These are phyloP conservation scores for Heliconius hortense DNA, from an alignment of 2,888 invertebrate genomes.

Conservation along the genomic window DNA sequence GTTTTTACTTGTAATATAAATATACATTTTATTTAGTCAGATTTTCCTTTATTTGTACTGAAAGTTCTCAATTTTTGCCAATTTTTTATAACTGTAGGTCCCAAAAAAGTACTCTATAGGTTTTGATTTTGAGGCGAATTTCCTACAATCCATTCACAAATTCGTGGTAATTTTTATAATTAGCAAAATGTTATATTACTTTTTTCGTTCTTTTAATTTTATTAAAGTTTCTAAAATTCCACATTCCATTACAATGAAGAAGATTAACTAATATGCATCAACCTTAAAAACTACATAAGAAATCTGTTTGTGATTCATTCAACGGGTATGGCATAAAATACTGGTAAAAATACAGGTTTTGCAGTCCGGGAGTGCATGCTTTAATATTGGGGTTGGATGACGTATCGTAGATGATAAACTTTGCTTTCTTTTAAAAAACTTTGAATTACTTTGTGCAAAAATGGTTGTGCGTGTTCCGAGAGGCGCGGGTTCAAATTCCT, in stretches of 20 bases:
- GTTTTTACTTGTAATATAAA: too few species aligned
- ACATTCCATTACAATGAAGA: neutral
- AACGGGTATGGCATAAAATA: neutral
- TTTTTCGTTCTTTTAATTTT: neutral
- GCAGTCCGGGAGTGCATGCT: neutral
- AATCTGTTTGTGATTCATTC: conserved; percentile 14
- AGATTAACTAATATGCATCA: neutral
- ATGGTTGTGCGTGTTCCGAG: neutral
- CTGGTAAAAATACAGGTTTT: conserved; percentile 17
- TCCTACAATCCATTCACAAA: too few species aligned
- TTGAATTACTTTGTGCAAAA: neutral
- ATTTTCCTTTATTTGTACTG: too few species aligned
- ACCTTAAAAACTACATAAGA: conserved; percentile 2
- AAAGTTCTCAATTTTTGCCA: too few species aligned
- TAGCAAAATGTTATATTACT: neutral
- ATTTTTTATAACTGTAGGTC: too few species aligned
- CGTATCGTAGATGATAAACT: neutral
- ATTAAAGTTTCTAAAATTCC: neutral
- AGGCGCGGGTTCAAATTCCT: too few species aligned
- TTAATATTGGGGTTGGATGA: neutral
- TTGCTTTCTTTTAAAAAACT: neutral
- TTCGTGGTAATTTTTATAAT: neutral
- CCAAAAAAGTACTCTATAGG: too few species aligned
- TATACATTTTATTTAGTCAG: too few species aligned
- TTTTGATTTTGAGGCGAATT: too few species aligned